These are phyloP conservation scores for Procambarus virginalis DNA, from an alignment of 1,140 invertebrate species.

Conservation along the genomic window DNA sequence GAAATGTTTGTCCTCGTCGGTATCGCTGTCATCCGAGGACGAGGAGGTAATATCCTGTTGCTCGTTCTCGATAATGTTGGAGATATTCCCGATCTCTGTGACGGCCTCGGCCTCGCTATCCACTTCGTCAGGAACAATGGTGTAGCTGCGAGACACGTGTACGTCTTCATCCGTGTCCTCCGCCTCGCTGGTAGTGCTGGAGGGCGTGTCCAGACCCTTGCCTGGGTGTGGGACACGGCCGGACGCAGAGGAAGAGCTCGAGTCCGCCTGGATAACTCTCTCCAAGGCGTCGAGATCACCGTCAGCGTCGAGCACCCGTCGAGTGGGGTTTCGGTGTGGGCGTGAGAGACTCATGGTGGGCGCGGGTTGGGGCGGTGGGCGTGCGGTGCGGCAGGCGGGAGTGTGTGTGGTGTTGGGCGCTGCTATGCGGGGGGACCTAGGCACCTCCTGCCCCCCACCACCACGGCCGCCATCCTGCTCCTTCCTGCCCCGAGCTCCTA, in stretches of 20 bases:
- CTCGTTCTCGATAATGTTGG: slow-evolving; percentile 15
- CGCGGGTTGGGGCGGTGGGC: slow-evolving; percentile 43
- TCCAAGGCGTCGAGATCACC: slow-evolving; percentile 59
- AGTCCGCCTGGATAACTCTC: slow-evolving; percentile 58
- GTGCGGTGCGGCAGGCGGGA: slow-evolving; percentile 20
- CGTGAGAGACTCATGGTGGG: slow-evolving; percentile 49
- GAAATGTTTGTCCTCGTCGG: slow-evolving; percentile 69
- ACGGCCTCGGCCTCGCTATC: slow-evolving; percentile 29
- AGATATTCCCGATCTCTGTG: slow-evolving; percentile 1
- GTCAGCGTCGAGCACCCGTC: background rate
- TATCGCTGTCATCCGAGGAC: slow-evolving; percentile 58
- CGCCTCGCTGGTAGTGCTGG: slow-evolving; percentile 61
- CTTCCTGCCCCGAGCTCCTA: slow-evolving; percentile 28
- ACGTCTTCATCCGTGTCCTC: slow-evolving; percentile 66
- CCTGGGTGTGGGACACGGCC: background rate
- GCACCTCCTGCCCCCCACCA: slow-evolving; percentile 40
- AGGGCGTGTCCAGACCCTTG: background rate
- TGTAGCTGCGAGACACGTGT: slow-evolving; percentile 56
- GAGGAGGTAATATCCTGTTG: slow-evolving; percentile 36
- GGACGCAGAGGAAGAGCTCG: background rate
- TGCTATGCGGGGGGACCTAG: slow-evolving; percentile 50
- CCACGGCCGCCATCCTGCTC: slow-evolving; percentile 37
- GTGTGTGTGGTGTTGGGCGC: slow-evolving; percentile 35
- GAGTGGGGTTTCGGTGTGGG: background rate
- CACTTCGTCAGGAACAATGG: slow-evolving; percentile 28